These are phyloP conservation scores for Caenorhabditis inopinata DNA, from an alignment of 1,140 invertebrate species.

Conservation along the genomic window DNA sequence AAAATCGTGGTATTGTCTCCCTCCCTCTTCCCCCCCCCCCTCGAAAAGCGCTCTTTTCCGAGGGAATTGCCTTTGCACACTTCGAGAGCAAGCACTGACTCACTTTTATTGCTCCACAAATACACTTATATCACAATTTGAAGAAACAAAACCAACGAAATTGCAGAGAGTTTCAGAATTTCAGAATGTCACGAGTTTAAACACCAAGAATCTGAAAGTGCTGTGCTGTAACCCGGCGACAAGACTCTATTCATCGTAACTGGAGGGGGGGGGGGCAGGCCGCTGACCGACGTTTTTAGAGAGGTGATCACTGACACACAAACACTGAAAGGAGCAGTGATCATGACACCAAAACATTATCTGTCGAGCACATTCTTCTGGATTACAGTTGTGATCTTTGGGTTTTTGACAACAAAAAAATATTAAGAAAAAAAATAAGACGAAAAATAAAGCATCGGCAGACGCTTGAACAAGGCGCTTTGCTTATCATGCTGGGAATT, in stretches of 20 bases:
- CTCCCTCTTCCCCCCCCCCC: too few relatives aligned
- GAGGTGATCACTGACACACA: too few relatives aligned
- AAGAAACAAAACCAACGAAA: background rate
- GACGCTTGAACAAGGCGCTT: too few relatives aligned
- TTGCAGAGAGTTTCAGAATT: background rate
- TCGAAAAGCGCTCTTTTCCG: too few relatives aligned
- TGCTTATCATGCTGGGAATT: too few relatives aligned
- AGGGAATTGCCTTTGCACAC: background rate
- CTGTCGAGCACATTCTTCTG: background rate
- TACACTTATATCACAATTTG: background rate
- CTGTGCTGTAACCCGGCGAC: too few relatives aligned
- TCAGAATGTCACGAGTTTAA: too few relatives aligned
- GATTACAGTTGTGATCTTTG: slow-evolving; percentile 3
- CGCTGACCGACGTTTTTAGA: too few relatives aligned
- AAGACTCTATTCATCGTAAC: too few relatives aligned
- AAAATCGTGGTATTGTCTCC: slow-evolving; percentile 20
- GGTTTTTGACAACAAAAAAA: background rate
- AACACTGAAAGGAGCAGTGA: background rate
- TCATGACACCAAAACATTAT: background rate
- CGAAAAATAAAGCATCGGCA: background rate
- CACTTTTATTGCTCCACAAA: slow-evolving; percentile 23
- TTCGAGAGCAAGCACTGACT: too few relatives aligned
- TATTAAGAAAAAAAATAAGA: background rate
- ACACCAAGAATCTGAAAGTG: too few relatives aligned
- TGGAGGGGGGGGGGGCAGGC: too few relatives aligned